A percentile compares a stretch with the other conserved stretches of the same genome.
Evolutionary conservation across 2,113 vertebrate species (phyloP).

Genomic region (Psilopsiagon aurifrons): DNA sequence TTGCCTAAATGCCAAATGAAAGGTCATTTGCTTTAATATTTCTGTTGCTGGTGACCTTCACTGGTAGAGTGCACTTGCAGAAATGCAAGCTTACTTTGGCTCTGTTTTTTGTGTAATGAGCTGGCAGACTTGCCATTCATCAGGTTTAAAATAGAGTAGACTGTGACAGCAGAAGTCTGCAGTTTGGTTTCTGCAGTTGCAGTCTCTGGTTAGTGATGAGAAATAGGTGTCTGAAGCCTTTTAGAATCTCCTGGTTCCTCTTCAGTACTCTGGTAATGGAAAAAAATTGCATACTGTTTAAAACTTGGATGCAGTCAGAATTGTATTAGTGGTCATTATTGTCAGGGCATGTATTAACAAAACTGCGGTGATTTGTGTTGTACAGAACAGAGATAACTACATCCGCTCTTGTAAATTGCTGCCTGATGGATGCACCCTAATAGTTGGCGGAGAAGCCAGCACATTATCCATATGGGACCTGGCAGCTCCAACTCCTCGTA

Average conservation of each 20-base stretch:
- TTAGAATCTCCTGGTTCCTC: not conserved
- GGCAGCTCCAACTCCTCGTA: constrained; percentile 95
- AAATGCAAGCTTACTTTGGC: not conserved
- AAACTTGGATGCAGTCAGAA: not conserved
- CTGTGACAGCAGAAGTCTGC: not conserved
- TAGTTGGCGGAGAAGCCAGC: constrained; percentile 94
- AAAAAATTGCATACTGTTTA: not conserved
- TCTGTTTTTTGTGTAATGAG: not conserved
- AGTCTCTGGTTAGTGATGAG: not conserved
- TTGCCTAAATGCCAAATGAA: not conserved
- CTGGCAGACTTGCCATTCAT: not conserved
- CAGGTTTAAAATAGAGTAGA: not conserved
- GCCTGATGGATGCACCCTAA: constrained; percentile 84
- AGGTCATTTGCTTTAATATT: constrained; percentile 10
- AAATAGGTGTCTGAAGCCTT: not conserved
- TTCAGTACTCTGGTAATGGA: not conserved
- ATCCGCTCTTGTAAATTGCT: constrained; percentile 88
- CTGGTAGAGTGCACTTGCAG: not conserved
- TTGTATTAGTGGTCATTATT: not conserved
- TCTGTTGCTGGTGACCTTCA: not conserved
- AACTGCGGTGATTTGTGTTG: constrained; percentile 57
- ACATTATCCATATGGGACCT: constrained; percentile 99
- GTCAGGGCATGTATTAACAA: not conserved
- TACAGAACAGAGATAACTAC: constrained; percentile 98
- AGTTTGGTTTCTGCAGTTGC: constrained; percentile 13